A percentile compares a stretch with the other conserved stretches of the same genome.
Conservation (phyloP, 2,113 vertebrate genomes). For the Calonectris borealis region DNA sequence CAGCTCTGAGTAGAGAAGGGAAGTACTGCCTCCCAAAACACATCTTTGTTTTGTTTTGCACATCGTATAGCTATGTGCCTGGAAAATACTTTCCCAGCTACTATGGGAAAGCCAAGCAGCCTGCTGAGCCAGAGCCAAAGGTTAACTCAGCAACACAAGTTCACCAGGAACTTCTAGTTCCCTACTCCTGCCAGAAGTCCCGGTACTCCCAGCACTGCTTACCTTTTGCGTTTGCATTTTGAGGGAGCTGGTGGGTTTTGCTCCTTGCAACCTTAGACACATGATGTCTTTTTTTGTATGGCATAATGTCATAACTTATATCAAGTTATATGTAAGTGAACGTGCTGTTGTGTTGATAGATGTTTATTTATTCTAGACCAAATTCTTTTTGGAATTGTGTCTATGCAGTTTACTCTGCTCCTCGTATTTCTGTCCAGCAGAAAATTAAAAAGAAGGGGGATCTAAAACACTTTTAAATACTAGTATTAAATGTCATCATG, state of each 20-base stretch:
- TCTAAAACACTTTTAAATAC: not conserved
- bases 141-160: rapidly evolving
- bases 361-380: not conserved
- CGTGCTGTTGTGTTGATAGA: not conserved
- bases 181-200: not conserved
- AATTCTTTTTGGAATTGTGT: not conserved
- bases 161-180: too few relatives aligned
- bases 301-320: not conserved
- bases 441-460: not conserved
- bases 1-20: not conserved
- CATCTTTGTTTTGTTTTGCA: not conserved
- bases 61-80: rapidly evolving
- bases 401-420: not conserved
- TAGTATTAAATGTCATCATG: not conserved
- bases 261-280: not conserved
- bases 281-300: not conserved
- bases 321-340: not conserved
- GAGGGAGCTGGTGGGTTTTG: not conserved
- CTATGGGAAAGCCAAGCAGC: not conserved
- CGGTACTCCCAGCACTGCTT: not conserved
- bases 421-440: not conserved
- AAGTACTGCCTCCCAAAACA: not conserved
- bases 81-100: not conserved
- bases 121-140: not conserved
- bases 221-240: not conserved